A percentile compares a stretch with the other conserved stretches of the same genome.
phyloP scores from a whole-genome alignment of 2,797 vertebrate species.

The Catharus ustulatus region DNA sequence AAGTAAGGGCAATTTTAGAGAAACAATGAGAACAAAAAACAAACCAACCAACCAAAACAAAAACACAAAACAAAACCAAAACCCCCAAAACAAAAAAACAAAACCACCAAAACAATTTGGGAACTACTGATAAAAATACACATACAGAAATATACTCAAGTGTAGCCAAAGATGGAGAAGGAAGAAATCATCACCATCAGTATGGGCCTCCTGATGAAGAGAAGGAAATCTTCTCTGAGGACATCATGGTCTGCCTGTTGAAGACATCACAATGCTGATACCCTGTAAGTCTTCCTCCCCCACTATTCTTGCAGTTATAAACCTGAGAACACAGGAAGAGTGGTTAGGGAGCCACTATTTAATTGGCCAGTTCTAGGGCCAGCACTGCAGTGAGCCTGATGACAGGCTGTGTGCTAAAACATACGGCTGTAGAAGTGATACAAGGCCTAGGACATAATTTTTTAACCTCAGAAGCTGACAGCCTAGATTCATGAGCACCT shows the following conservation, averaged over 20 bases:
- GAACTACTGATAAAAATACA: background rate
- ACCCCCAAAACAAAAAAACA: fast-evolving
- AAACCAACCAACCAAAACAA: background rate
- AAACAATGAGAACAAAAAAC: background rate
- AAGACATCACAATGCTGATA: background rate
- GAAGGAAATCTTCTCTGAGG: background rate
- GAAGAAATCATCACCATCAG: background rate
- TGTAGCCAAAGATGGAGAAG: background rate
- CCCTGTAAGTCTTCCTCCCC: background rate
- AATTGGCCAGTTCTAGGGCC: background rate
- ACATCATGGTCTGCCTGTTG: background rate
- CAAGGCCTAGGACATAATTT: background rate
- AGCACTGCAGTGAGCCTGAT: background rate
- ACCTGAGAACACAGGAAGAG: background rate
- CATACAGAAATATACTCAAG: background rate
- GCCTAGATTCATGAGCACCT: background rate
- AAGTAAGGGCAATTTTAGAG: background rate
- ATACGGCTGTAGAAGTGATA: background rate
- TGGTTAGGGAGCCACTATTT: background rate
- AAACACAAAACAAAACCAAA: background rate
- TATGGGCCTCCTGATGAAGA: background rate
- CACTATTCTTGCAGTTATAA: background rate
- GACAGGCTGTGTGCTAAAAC: background rate
- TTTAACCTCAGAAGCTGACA: background rate
- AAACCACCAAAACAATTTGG: background rate